Percentiles rank a stretch among this genome's conserved stretches.
Evolutionary conservation across 2,888 invertebrate genomes (phyloP).

Genomic region (Lysandra coridon): DNA sequence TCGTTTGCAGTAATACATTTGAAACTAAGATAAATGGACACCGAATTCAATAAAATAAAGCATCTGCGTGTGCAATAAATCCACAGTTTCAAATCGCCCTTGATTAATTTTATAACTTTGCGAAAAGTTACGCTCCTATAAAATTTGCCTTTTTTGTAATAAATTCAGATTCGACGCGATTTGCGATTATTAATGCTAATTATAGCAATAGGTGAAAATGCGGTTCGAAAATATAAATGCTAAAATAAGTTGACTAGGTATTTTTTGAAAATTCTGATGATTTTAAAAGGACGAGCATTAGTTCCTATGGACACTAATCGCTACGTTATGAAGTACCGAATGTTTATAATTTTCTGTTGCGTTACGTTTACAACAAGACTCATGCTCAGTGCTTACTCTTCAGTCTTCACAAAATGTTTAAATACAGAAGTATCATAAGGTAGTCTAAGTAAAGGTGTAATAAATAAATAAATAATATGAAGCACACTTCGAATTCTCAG

Average conservation of each 20-base stretch:
- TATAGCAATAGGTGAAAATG: not conserved
- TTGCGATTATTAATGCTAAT: not conserved
- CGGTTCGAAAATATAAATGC: not conserved
- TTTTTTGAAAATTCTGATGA: not conserved
- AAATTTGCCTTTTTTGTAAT: conserved; percentile 21
- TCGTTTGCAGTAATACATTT: conserved; percentile 53
- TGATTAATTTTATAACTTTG: conserved; percentile 40
- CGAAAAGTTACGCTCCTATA: conserved; percentile 6
- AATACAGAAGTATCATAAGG: too few relatives aligned
- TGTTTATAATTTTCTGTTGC: too few relatives aligned
- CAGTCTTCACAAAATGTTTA: too few relatives aligned
- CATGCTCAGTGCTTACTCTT: not conserved
- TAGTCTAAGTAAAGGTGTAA: not conserved
- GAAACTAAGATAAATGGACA: conserved; percentile 55
- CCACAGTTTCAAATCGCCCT: conserved; percentile 39
- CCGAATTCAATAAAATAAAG: conserved; percentile 55
- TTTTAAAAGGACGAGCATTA: too few relatives aligned
- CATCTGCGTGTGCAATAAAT: conserved; percentile 41
- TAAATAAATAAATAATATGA: not conserved
- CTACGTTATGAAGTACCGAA: too few relatives aligned
- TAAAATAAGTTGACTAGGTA: not conserved
- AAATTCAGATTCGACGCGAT: not conserved
- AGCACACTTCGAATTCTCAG: not conserved
- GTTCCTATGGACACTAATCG: too few relatives aligned
- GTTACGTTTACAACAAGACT: too few relatives aligned